Evolutionary conservation across 2,797 vertebrate genomes (phyloP), one percentile per base, ranked within the genome.

Genomic region (Meda fulgida): DNA sequence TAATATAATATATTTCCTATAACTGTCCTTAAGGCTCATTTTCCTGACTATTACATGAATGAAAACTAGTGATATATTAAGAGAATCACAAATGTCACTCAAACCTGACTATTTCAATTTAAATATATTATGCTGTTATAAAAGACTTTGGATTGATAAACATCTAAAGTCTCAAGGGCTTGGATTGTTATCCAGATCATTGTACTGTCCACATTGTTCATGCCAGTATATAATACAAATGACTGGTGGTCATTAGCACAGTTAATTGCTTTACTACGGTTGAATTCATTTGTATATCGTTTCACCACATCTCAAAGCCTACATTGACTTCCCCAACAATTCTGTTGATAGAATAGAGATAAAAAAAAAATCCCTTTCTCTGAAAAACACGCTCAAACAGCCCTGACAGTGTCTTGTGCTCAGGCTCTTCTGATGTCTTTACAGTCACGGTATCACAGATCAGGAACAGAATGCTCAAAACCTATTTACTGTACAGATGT

Each of bases 401-500:
- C 5, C 26, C 19, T 23, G 29, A 34, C 29, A 51, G 43, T 43
- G 5, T n/a, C 5, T 36, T 77, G 48, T 23, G 19, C 11, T 43
- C 55, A n/a, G 29, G 40, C 55, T 48, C n/a, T 43, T 69, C 48
- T 55, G 34, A 29, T 21, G 29, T 38, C 7, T 60, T 63, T n/a
- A 63, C 11, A 65, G 43, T 78, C 55, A 23, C 53, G 23, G 16
- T 48, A 7, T 38, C 19, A 26, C 29, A 71, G 36, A 78, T 43
- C 26, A 21, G 43, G 11, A 38, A 51, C 26, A 58, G 46, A 23
- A 46, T n/a, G n/a, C 29, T 60, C 88, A 95, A 1, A 94, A 10
- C 1, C 84, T 90, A 0, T 3, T 0, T 53, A 86, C 11, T 26
- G n/a, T 90, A 72, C 91, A 70, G 51, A 95, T 80, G 38, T 69